Conservation (phyloP, 2,797 vertebrate genomes). For the Protonibea diacanthus region DNA sequence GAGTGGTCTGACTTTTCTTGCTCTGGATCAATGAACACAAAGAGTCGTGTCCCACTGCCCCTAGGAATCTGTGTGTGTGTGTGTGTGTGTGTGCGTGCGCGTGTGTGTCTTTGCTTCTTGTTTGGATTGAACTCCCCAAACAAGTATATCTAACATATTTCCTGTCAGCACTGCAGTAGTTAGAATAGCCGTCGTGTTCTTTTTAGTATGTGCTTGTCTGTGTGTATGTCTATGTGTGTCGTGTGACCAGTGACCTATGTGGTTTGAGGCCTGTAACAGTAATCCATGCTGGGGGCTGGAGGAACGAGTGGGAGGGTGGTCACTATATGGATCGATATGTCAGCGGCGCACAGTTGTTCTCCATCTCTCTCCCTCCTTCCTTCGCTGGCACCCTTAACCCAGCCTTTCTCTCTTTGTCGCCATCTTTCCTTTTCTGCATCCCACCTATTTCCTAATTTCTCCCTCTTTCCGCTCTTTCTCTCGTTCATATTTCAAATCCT, state of each 20-base stretch:
- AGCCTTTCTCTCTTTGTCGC: slow-evolving; percentile 17
- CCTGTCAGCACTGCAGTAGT: slow-evolving; percentile 57
- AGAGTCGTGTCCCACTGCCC: slow-evolving; percentile 76
- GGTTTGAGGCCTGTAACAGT: slow-evolving; percentile 65
- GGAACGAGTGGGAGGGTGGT: slow-evolving; percentile 51
- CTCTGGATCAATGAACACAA: slow-evolving; percentile 82
- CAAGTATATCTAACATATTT: slow-evolving; percentile 65
- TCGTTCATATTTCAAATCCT: slow-evolving; percentile 45
- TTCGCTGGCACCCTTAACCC: not conserved
- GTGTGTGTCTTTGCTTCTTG: slow-evolving; percentile 19
- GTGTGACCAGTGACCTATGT: slow-evolving; percentile 63
- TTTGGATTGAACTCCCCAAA: slow-evolving; percentile 54
- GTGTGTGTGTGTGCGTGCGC: not conserved
- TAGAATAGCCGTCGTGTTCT: slow-evolving; percentile 17
- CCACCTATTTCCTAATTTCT: slow-evolving; percentile 24
- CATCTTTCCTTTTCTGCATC: slow-evolving; percentile 14
- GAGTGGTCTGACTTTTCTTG: slow-evolving; percentile 82
- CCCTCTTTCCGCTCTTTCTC: not conserved
- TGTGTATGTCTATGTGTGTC: slow-evolving; percentile 14
- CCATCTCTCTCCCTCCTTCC: slow-evolving; percentile 28
- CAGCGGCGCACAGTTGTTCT: slow-evolving; percentile 55
- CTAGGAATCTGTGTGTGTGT: slow-evolving; percentile 42
- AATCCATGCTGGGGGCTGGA: slow-evolving; percentile 62
- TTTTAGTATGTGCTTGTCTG: slow-evolving; percentile 3
- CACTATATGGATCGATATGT: slow-evolving; percentile 72